phyloP scores from a whole-genome alignment of 2,113 vertebrate species.

The Terrapene triunguis region DNA sequence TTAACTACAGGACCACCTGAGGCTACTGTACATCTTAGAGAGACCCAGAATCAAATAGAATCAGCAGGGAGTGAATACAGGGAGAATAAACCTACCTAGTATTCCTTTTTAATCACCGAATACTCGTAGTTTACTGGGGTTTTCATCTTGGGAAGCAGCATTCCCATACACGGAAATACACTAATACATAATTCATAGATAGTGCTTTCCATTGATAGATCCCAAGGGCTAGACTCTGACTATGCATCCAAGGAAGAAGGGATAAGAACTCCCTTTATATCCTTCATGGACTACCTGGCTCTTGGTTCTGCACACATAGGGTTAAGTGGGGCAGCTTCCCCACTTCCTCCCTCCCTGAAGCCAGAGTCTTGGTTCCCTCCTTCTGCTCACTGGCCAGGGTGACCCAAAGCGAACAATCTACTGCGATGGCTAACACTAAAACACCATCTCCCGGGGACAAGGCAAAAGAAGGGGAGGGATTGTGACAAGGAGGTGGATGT shows the following conservation, averaged over 20 bases:
- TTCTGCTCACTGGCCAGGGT: background rate
- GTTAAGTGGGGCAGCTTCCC: background rate
- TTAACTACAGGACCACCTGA: background rate
- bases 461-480: background rate
- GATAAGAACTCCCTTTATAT: background rate
- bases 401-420: background rate
- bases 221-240: background rate
- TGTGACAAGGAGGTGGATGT: background rate
- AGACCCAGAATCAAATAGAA: background rate
- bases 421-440: background rate
- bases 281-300: background rate
- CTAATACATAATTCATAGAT: background rate
- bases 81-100: background rate
- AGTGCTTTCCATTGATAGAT: background rate
- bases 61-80: background rate
- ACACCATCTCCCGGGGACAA: background rate
- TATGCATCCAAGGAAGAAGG: background rate
- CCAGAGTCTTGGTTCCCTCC: background rate
- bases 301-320: background rate
- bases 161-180: background rate
- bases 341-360: background rate
- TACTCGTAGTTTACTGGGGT: background rate
- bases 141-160: background rate
- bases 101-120: background rate
- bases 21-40: background rate